Evolutionary conservation across 1,140 invertebrate species (phyloP).

Genomic region (Nasonia longicornis): DNA sequence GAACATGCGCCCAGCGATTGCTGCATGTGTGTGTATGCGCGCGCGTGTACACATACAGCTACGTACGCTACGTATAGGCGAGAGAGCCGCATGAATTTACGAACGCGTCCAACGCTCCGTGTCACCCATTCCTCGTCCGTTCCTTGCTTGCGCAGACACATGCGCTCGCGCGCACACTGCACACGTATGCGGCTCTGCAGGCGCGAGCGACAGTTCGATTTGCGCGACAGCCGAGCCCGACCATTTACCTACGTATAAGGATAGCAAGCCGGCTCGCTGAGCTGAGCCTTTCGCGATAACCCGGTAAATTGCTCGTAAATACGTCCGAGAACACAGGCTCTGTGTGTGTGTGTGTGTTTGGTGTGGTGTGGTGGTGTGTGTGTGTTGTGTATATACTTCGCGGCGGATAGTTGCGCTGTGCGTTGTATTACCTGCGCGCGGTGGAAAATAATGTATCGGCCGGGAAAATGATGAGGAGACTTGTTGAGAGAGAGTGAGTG

Average conservation of each 20-base stretch:
- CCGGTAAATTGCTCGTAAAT: conserved; percentile 45
- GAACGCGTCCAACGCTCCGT: conserved; percentile 9
- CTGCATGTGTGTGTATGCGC: conserved; percentile 10
- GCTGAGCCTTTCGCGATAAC: conserved; percentile 37
- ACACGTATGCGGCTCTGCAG: background rate
- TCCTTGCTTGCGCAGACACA: background rate
- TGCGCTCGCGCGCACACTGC: background rate
- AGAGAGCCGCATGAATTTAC: conserved; percentile 5
- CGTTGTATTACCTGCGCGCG: no score
- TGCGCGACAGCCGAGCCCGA: conserved; percentile 10
- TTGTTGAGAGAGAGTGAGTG: background rate
- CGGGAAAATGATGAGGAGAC: background rate
- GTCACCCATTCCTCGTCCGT: conserved; percentile 38
- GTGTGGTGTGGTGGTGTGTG: no score
- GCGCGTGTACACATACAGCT: background rate
- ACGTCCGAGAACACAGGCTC: background rate
- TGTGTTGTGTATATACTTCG: no score
- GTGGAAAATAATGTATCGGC: background rate
- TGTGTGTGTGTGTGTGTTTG: no score
- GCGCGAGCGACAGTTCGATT: conserved; percentile 7
- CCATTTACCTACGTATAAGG: conserved; percentile 37
- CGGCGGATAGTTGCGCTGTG: background rate
- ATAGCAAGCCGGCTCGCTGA: background rate
- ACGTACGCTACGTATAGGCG: background rate
- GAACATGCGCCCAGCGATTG: conserved; percentile 44